Evolutionary conservation across 2,888 invertebrate species (phyloP).

Genomic region (Eupithecia centaureata): DNA sequence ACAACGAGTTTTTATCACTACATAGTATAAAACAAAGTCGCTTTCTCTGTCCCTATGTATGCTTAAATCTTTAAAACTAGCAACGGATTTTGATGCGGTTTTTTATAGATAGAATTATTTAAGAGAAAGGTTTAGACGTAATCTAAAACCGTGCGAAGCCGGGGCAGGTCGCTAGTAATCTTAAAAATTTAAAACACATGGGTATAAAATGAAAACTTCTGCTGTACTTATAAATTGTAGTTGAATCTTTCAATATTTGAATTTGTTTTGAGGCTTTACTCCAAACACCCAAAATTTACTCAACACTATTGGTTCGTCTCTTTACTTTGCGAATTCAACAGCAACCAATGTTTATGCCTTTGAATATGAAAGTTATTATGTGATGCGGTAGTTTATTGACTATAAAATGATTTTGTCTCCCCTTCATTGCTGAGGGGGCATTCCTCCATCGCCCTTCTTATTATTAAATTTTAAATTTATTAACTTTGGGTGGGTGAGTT

Average conservation of each 20-base stretch:
- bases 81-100: too few species aligned
- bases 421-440: slow-evolving; percentile 24
- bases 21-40: too few species aligned
- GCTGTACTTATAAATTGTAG: background rate
- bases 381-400: slow-evolving; percentile 9
- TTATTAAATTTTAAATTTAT: slow-evolving; percentile 26
- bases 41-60: too few species aligned
- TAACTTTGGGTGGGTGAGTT: background rate
- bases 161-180: too few species aligned
- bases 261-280: background rate
- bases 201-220: background rate
- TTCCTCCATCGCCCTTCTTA: slow-evolving; percentile 17
- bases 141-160: too few species aligned
- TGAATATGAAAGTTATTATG: slow-evolving; percentile 3
- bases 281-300: background rate
- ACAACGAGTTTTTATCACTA: too few species aligned
- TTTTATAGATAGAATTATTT: too few species aligned
- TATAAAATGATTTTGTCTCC: slow-evolving; percentile 23
- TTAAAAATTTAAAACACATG: too few species aligned
- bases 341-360: background rate
- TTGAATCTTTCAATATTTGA: background rate
- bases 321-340: background rate
- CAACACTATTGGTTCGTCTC: background rate
- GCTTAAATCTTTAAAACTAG: too few species aligned
- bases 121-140: too few species aligned